phyloP scores from a whole-genome alignment of 1,140 invertebrate species.

The Ostrea denselamellosa region DNA sequence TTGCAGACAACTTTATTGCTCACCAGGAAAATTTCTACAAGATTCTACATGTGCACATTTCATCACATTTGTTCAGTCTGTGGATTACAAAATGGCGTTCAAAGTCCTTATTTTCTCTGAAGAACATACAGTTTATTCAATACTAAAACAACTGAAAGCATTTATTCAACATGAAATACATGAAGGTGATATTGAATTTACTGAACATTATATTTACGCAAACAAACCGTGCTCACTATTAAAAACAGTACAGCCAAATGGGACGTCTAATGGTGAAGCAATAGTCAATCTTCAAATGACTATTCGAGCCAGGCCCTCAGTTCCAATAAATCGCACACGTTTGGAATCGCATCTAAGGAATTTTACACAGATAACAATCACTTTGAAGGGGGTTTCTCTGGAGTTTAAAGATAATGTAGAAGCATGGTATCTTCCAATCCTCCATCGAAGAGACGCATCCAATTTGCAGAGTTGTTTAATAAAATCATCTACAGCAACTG shows the following conservation, averaged over 20 bases:
- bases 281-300: background rate
- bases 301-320: background rate
- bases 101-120: background rate
- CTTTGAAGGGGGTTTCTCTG: background rate
- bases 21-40: background rate
- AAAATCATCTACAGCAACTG: background rate
- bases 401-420: background rate
- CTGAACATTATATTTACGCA: background rate
- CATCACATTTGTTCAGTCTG: background rate
- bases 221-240: background rate
- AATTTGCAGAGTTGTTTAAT: background rate
- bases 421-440: background rate
- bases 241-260: background rate
- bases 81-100: background rate
- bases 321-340: background rate
- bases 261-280: background rate
- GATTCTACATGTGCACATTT: background rate
- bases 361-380: background rate
- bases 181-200: background rate
- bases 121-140: too few relatives aligned
- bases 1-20: constrained; percentile 19
- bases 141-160: background rate
- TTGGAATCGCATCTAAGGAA: background rate
- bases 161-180: background rate
- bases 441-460: background rate